Evolutionary conservation across 2,113 vertebrate genomes (phyloP), one percentile per base, ranked within the genome.

Genomic region (Syngnathus typhle): DNA sequence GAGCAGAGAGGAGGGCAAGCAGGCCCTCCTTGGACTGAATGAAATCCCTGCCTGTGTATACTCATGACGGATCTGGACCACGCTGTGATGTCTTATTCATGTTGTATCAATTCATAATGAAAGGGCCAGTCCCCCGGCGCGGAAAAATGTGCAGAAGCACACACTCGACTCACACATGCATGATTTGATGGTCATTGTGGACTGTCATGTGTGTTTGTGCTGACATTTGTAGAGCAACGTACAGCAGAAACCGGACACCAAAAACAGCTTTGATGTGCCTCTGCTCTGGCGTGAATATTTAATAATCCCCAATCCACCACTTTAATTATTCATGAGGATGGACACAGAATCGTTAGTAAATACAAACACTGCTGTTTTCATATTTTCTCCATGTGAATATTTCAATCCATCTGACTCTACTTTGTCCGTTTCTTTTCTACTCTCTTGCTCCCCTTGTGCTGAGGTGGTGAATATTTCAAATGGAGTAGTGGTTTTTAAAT

Each of bases 41-140:
- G 73, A 89, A 86, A 79, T 85, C 82, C 83, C 82, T 70, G 78
- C 82, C 84, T 87, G 83, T 82, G 78, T 87, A 76, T 87, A 79
- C 72, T 87, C 77, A 84, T 84, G 84, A 86, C 67, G 80, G 85
- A 89, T 87, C 79, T 90, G 83, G 86, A 88, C 84, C 85, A 80
- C 85, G 83, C 78, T 86, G 75, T 84, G 81, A 88, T 90, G 80
- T 88, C 86, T 89, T 89, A 90, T 89, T 87, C 80, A 90, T 91
- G 84, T 75, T 11, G 61, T 88, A 90, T 88, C 87, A 88, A 91
- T 90, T 91, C 87, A 90, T 88, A 89, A 90, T 88, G 80, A 88
- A 81, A 73, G 77, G 72, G 65, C 67, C 69, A 74, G 82, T 83
- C 83, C 81, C 82, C 21, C 64, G 47, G 60, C 65, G 82, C 65